phyloP scores from a whole-genome alignment of 1,140 invertebrate genomes.

The Drosophila obscura region DNA sequence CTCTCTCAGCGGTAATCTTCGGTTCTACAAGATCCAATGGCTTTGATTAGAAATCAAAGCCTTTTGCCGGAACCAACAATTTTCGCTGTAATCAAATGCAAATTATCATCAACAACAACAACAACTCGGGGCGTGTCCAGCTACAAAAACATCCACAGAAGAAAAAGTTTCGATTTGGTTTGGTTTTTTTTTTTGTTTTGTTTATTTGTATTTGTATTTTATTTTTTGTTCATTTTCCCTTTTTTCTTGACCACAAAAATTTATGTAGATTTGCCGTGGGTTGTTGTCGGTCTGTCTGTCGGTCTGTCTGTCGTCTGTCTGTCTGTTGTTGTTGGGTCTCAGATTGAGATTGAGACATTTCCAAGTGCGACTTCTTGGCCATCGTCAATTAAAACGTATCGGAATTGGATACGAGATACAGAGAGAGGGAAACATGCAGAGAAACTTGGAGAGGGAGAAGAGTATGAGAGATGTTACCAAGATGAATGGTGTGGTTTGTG shows the following conservation, averaged over 20 bases:
- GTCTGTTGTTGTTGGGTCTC: constrained; percentile 12
- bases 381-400: constrained; percentile 69
- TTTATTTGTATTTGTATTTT: constrained; percentile 2
- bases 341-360: constrained; percentile 70
- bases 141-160: constrained; percentile 47
- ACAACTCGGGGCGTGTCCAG: constrained; percentile 55
- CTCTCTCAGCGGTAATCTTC: constrained; percentile 49
- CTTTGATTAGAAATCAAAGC: constrained; percentile 72
- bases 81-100: constrained; percentile 79
- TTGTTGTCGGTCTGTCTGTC: constrained; percentile 20
- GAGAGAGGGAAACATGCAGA: no score
- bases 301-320: constrained; percentile 4
- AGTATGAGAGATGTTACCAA: background rate
- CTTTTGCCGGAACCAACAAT: constrained; percentile 70
- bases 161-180: constrained; percentile 66
- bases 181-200: constrained; percentile 10
- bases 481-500: background rate
- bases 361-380: constrained; percentile 78
- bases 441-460: background rate
- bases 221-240: constrained; percentile 35
- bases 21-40: constrained; percentile 61
- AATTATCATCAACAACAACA: constrained; percentile 62
- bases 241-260: constrained; percentile 38
- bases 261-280: constrained; percentile 78
- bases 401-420: background rate